Evolutionary conservation across 2,888 invertebrate genomes (phyloP), one percentile per base, ranked within the genome.

Genomic region (Iphiclides podalirius): DNA sequence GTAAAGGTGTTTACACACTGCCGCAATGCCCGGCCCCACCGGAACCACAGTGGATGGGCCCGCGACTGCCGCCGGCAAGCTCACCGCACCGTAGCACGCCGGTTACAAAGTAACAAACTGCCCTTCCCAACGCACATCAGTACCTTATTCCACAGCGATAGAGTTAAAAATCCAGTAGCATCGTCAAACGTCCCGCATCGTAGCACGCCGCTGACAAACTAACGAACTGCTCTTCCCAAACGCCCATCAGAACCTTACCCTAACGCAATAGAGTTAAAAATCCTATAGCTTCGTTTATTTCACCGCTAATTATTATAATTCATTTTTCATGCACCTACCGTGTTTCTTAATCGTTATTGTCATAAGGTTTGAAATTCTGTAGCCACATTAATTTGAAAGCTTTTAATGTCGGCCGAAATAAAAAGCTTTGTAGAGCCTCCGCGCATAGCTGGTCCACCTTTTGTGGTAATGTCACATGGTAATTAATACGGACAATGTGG

Each of bases 11-110:
- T 62, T 61, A 75, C 77, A 76, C 77, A 59, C 56, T 28, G 57
- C 64, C 53, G 58, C 76, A 75, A 84, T 85, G 84, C 85, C 82
- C 85, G 86, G 85, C 89, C 87, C 89, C 75, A 88, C 89, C 89
- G 89, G 89, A 89, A 89, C 82, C 81, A 87, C 87, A 87, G 70
- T 87, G 79, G 79, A 78, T 85, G 79, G 78, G 68, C 78, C 75
- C 75, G 74, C 79, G 81, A 82, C 85, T 85, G 79, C 69, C 82
- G 77, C 73, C 70, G 75, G 80, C 84, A 87, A 20, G 20, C 20
- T 70, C 68, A 72, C 80, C 41, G 40, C 36, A 83, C 86, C 87
- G 85, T 80, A 79, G 84, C 20, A 20, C 20, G 20, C 20, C 4
- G 20, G 4, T 20, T 3, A 6, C 20, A 20, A 20, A 20, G 4